phyloP scores from a whole-genome alignment of 2,888 invertebrate species.

The Ctenicera cuprea region DNA sequence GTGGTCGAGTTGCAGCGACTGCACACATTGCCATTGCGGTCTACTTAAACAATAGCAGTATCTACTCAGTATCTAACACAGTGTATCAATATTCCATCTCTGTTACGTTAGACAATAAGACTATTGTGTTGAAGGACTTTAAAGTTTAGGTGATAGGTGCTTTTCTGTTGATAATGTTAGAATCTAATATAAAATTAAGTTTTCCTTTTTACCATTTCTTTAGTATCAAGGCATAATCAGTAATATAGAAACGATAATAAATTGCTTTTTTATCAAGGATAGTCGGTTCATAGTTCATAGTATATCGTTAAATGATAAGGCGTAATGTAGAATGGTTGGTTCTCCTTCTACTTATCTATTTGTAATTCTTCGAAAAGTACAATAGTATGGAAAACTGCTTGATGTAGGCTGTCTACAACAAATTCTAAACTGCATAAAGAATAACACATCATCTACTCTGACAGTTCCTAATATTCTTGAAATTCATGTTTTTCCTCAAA shows the following conservation, averaged over 20 bases:
- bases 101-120: conserved; percentile 17
- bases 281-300: neutral
- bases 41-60: conserved; percentile 41
- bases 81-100: conserved; percentile 30
- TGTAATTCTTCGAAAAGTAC: no score
- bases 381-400: no score
- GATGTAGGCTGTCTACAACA: no score
- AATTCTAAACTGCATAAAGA: no score
- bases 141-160: neutral
- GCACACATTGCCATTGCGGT: conserved; percentile 30
- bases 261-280: neutral
- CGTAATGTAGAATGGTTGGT: no score
- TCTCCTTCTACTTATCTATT: no score
- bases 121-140: conserved; percentile 4
- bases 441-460: no score
- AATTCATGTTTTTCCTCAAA: no score
- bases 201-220: no score
- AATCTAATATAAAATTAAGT: neutral
- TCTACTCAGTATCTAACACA: conserved; percentile 22
- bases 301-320: no score
- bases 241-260: neutral
- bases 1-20: conserved; percentile 46
- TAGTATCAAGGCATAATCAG: no score
- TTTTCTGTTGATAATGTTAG: neutral
- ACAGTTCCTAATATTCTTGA: no score